phyloP scores from a whole-genome alignment of 2,797 vertebrate species.

The Poeciliopsis presidionis region DNA sequence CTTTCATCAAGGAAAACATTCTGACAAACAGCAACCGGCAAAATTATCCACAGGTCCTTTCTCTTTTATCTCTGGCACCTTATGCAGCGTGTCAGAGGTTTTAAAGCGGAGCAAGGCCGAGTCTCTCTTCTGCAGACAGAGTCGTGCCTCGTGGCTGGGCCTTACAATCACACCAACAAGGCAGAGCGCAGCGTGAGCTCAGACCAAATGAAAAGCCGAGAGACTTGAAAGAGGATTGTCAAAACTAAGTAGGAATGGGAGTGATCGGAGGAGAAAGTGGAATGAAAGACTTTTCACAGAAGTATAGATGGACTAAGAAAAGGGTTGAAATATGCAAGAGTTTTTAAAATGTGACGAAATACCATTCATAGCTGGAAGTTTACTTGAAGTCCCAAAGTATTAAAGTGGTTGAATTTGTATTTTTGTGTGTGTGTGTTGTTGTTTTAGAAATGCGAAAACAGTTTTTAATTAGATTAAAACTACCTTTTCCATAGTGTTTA shows the following conservation, averaged over 20 bases:
- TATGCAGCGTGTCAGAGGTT: constrained; percentile 37
- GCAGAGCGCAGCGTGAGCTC: constrained; percentile 41
- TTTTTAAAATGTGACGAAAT: constrained; percentile 14
- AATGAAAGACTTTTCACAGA: constrained; percentile 10
- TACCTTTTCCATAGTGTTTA: not conserved
- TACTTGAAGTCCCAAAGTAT: not conserved
- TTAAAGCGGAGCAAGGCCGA: constrained; percentile 35
- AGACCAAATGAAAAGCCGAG: constrained; percentile 39
- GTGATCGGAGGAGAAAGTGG: constrained; percentile 3
- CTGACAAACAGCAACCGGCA: constrained; percentile 23
- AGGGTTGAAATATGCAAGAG: not conserved
- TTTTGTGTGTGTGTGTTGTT: not conserved
- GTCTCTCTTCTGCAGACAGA: constrained; percentile 35
- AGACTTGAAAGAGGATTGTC: constrained; percentile 51
- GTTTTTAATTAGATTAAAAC: not conserved
- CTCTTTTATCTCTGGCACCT: constrained; percentile 31
- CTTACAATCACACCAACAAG: constrained; percentile 44
- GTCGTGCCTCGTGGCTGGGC: constrained; percentile 39
- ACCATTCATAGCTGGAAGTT: not conserved
- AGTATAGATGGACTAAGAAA: constrained; percentile 6
- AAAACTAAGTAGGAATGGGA: constrained; percentile 29
- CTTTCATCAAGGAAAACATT: constrained; percentile 18
- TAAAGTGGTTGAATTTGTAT: not conserved
- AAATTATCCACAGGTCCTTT: constrained; percentile 24
- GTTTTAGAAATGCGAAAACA: not conserved